phyloP scores from a whole-genome alignment of 2,888 invertebrate genomes.

The Stratiomys singularior region DNA sequence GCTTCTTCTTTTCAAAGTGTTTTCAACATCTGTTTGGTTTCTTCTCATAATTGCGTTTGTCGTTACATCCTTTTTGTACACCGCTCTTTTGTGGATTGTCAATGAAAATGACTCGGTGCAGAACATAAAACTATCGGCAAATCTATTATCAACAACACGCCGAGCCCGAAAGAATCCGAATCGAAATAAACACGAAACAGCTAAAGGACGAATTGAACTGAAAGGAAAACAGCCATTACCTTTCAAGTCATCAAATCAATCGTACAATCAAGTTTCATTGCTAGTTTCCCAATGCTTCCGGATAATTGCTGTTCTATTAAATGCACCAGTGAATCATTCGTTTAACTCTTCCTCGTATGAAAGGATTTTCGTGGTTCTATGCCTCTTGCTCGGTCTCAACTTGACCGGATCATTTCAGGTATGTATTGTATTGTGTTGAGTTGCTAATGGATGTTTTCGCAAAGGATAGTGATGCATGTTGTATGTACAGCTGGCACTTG shows the following conservation, averaged over 20 bases:
- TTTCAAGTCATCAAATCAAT: constrained; percentile 46
- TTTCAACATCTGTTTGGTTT: constrained; percentile 47
- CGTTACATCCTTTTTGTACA: constrained; percentile 44
- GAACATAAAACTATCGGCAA: not conserved
- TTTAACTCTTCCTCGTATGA: constrained; percentile 48
- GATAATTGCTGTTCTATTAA: constrained; percentile 51
- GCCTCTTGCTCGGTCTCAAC: constrained; percentile 52
- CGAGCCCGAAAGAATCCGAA: not conserved
- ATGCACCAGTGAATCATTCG: constrained; percentile 48
- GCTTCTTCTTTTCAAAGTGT: constrained; percentile 47
- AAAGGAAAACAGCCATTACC: constrained; percentile 28
- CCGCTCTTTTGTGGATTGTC: constrained; percentile 42
- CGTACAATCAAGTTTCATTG: constrained; percentile 43
- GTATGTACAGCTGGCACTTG: too few relatives aligned
- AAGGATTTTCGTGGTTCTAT: constrained; percentile 49
- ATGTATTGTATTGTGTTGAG: not conserved
- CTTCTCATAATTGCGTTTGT: constrained; percentile 46
- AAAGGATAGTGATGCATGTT: too few relatives aligned
- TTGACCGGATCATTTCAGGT: constrained; percentile 53
- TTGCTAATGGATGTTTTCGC: too few relatives aligned
- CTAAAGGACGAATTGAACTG: not conserved
- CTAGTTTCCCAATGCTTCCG: constrained; percentile 46
- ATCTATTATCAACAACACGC: not conserved
- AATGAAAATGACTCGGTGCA: constrained; percentile 29
- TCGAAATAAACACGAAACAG: not conserved